These are phyloP conservation scores for Bimastos eiseni DNA, from an alignment of 2,888 invertebrate species.

Conservation along the genomic window DNA sequence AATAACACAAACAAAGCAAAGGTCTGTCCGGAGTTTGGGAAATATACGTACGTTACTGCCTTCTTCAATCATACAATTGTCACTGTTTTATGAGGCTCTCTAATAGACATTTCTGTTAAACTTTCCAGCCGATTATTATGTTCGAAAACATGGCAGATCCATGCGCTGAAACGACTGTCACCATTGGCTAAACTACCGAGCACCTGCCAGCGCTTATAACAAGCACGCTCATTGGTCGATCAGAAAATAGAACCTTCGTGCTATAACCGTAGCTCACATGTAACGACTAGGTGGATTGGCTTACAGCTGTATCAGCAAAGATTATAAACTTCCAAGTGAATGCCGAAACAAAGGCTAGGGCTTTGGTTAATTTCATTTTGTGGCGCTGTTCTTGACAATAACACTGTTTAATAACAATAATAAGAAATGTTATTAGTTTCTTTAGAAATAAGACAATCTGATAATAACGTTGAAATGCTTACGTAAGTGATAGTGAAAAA, in stretches of 20 bases:
- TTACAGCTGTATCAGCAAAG: not conserved
- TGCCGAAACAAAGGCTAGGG: not conserved
- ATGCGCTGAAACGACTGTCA: not conserved
- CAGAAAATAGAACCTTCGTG: not conserved
- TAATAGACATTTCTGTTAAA: not conserved
- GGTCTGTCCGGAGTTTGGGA: not conserved
- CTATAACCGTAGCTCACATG: not conserved
- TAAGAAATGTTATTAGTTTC: no score
- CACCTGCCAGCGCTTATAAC: not conserved
- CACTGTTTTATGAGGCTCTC: not conserved
- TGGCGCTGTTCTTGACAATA: not conserved
- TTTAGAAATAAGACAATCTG: no score
- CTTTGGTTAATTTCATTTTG: not conserved
- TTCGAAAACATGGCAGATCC: constrained; percentile 21
- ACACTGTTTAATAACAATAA: no score
- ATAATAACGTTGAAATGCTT: no score
- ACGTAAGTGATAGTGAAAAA: no score
- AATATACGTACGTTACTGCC: not conserved
- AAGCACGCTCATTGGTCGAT: not conserved
- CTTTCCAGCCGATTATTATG: not conserved
- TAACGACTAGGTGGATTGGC: not conserved
- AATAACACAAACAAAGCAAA: not conserved
- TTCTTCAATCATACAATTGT: not conserved
- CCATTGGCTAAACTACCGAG: not conserved
- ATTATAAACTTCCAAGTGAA: not conserved